These are phyloP conservation scores for Notodonta dromedarius DNA, from an alignment of 2,888 invertebrate genomes.

Conservation along the genomic window DNA sequence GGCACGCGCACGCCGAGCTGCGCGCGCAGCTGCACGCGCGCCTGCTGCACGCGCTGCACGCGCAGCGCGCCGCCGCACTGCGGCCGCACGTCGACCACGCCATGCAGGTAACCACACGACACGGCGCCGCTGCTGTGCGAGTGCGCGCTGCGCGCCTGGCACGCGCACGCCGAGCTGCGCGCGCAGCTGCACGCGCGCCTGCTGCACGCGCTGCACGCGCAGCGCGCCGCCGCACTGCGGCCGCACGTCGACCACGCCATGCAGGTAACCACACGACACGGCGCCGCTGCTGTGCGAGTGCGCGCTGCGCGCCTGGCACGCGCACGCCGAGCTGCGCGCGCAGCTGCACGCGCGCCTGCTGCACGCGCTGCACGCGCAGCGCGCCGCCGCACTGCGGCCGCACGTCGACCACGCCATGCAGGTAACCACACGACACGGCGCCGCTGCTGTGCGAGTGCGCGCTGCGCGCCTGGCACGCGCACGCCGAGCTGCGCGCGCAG, in stretches of 20 bases:
- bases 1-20: constrained; percentile 48
- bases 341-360: constrained; percentile 46
- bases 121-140: constrained; percentile 52
- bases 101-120: constrained; percentile 55
- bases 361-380: constrained; percentile 52
- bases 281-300: constrained; percentile 56
- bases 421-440: constrained; percentile 40
- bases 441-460: constrained; percentile 58
- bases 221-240: constrained; percentile 45
- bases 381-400: constrained; percentile 46
- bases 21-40: constrained; percentile 39
- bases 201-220: constrained; percentile 48
- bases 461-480: constrained; percentile 54
- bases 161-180: constrained; percentile 44
- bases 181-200: constrained; percentile 45
- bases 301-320: constrained; percentile 54
- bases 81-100: constrained; percentile 75
- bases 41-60: constrained; percentile 49
- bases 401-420: constrained; percentile 76
- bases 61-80: constrained; percentile 46
- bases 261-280: constrained; percentile 49
- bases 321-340: constrained; percentile 40
- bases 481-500: constrained; percentile 40
- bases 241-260: constrained; percentile 76
- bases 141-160: constrained; percentile 53